Conservation (phyloP, 2,797 vertebrate genomes). For the Psittacula echo region DNA sequence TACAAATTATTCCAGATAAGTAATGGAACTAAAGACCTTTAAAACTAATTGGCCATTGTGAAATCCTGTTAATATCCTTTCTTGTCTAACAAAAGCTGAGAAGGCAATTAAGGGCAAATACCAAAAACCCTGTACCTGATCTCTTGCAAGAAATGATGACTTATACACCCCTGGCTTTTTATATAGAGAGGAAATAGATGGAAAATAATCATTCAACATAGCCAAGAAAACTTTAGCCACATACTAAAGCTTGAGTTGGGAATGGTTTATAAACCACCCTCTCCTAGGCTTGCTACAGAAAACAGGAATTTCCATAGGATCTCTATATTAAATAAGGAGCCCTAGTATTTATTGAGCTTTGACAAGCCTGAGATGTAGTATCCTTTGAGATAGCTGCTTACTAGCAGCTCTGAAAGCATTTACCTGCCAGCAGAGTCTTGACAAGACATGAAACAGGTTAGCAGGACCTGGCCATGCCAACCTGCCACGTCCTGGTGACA, state of each 20-base stretch:
- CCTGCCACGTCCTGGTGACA: not conserved
- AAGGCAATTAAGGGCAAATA: constrained; percentile 54
- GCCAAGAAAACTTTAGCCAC: not conserved
- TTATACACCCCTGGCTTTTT: not conserved
- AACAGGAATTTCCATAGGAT: not conserved
- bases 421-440: not conserved
- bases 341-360: not conserved
- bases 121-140: constrained; percentile 42
- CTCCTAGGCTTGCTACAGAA: not conserved
- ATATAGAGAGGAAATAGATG: not conserved
- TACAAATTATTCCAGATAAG: constrained; percentile 65
- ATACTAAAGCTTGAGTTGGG: not conserved
- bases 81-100: constrained; percentile 47
- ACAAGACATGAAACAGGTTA: not conserved
- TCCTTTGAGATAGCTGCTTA: not conserved
- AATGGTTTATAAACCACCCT: not conserved
- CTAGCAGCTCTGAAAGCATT: not conserved
- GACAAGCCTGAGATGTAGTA: not conserved
- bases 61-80: constrained; percentile 53
- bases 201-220: not conserved
- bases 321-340: not conserved
- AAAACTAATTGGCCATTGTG: constrained; percentile 57
- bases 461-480: not conserved
- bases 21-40: constrained; percentile 68
- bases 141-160: not conserved